These are phyloP conservation scores for Drosophila pachea DNA, from an alignment of 1,140 invertebrate species.

Conservation along the genomic window DNA sequence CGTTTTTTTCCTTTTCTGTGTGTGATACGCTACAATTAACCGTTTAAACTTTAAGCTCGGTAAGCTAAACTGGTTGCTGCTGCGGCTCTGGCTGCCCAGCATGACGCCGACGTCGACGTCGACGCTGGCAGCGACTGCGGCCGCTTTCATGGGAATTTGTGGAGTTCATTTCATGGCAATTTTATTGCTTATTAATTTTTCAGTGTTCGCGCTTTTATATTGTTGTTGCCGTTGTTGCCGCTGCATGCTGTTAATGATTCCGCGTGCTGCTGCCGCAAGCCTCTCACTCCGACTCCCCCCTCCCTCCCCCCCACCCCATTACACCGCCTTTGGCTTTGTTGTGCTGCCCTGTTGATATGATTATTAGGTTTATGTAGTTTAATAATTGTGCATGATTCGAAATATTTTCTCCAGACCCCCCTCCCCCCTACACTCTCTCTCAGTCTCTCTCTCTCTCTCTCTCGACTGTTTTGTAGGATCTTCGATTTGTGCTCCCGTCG, in stretches of 20 bases:
- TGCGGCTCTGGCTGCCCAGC: constrained; percentile 43
- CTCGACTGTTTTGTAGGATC: constrained; percentile 4
- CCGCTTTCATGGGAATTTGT: constrained; percentile 77
- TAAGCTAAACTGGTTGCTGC: constrained; percentile 41
- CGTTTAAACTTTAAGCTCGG: constrained; percentile 54
- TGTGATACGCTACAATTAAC: constrained; percentile 46
- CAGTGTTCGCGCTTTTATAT: constrained; percentile 65
- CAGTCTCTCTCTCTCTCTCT: neutral
- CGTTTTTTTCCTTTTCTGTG: constrained; percentile 7
- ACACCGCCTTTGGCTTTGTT: neutral
- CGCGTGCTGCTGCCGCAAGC: constrained; percentile 37
- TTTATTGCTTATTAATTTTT: constrained; percentile 79
- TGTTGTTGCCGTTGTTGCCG: constrained; percentile 23
- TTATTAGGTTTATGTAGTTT: constrained; percentile 78
- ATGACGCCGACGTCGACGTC: constrained; percentile 46
- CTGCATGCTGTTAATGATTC: constrained; percentile 68
- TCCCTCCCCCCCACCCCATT: neutral
- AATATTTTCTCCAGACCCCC: constrained; percentile 49
- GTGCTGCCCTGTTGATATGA: constrained; percentile 68
- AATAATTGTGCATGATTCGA: constrained; percentile 79
- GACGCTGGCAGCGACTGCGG: constrained; percentile 30
- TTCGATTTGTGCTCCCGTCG: constrained; percentile 50
- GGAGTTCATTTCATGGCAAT: constrained; percentile 78
- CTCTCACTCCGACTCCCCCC: neutral
- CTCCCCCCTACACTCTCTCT: neutral